These are phyloP conservation scores for Ctenopoma kingsleyae DNA, from an alignment of 2,797 vertebrate genomes.

Conservation along the genomic window DNA sequence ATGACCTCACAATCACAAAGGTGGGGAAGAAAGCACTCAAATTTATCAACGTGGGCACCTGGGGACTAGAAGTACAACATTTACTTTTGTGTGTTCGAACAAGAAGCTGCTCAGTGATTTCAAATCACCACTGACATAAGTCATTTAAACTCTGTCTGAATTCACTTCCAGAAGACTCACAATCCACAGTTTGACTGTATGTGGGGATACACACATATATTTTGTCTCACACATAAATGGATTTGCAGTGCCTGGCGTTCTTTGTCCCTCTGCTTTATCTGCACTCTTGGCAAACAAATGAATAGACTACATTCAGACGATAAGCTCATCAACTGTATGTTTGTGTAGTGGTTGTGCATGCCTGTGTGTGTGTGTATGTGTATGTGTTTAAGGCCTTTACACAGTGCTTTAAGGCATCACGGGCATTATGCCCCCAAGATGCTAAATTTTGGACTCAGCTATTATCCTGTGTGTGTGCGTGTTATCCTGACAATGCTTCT, in stretches of 20 bases:
- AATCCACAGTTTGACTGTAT: slow-evolving; percentile 24
- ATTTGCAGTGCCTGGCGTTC: slow-evolving; percentile 66
- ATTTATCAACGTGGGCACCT: no score
- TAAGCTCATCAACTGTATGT: slow-evolving; percentile 67
- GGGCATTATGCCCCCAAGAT: slow-evolving; percentile 53
- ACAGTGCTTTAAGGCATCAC: slow-evolving; percentile 40
- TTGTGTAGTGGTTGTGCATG: slow-evolving; percentile 24
- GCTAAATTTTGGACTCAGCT: slow-evolving; percentile 52
- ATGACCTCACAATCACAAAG: no score
- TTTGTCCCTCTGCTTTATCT: slow-evolving; percentile 65
- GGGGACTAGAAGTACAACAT: no score
- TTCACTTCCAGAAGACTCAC: slow-evolving; percentile 16
- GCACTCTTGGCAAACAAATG: slow-evolving; percentile 64
- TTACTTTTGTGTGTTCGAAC: no score
- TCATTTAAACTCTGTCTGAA: slow-evolving; percentile 11
- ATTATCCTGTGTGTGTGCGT: slow-evolving; percentile 47
- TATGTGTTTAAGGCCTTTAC: slow-evolving; percentile 45
- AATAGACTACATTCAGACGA: slow-evolving; percentile 67
- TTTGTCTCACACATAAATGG: slow-evolving; percentile 57
- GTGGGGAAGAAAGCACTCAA: no score
- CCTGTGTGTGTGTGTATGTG: slow-evolving; percentile 31
- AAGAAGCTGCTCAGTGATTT: background rate
- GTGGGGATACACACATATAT: background rate
- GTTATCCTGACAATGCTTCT: slow-evolving; percentile 60
- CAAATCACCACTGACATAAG: slow-evolving; percentile 16